phyloP scores from a whole-genome alignment of 2,888 invertebrate genomes.

The Vanessa cardui region DNA sequence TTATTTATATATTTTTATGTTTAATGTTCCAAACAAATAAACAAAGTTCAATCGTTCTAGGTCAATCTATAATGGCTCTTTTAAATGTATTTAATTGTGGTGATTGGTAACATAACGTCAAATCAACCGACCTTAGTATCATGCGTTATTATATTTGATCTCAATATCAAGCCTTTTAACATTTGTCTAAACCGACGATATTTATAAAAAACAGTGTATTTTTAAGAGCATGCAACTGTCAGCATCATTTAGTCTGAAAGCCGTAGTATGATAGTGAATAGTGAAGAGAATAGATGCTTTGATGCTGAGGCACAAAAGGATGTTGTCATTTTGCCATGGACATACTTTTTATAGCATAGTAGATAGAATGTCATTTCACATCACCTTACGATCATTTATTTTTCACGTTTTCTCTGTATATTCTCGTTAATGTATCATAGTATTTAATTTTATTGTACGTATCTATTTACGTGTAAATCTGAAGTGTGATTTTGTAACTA shows the following conservation, averaged over 20 bases:
- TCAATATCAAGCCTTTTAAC: background rate
- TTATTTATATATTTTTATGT: no score
- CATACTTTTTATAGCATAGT: conserved; percentile 27
- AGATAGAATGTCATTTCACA: conserved; percentile 10
- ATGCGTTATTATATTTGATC: background rate
- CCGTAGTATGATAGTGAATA: conserved; percentile 34
- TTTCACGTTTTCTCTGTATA: background rate
- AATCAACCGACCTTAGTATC: no score
- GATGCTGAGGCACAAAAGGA: conserved; percentile 29
- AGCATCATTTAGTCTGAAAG: conserved; percentile 30
- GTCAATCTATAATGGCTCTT: no score
- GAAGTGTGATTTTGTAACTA: conserved; percentile 32
- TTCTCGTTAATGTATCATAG: background rate
- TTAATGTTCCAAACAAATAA: no score
- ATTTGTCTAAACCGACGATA: background rate
- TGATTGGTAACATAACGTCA: no score
- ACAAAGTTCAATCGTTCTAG: no score
- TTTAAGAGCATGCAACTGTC: conserved; percentile 16
- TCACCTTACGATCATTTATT: conserved; percentile 1
- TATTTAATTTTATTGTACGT: background rate
- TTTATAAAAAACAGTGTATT: conserved; percentile 2
- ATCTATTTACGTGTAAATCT: conserved; percentile 9
- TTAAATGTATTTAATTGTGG: no score
- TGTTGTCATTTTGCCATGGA: conserved; percentile 29
- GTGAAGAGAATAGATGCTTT: conserved; percentile 29